These are phyloP conservation scores for Andrena dorsata DNA, from an alignment of 2,888 invertebrate species.

Conservation along the genomic window DNA sequence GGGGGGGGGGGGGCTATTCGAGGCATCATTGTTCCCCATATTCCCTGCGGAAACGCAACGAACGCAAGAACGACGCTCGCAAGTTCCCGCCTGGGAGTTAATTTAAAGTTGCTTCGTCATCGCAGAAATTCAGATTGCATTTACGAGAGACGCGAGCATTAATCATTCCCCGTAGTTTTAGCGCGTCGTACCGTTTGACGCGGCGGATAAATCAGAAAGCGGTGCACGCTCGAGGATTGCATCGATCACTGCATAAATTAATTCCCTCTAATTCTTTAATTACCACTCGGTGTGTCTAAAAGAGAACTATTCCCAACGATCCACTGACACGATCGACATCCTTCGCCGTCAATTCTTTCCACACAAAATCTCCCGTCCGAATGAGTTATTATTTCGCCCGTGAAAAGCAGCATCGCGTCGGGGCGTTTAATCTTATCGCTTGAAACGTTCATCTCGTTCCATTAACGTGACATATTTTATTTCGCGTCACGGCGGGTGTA, in stretches of 20 bases:
- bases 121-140: conserved; percentile 40
- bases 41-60: not conserved
- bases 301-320: not conserved
- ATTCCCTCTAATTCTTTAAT: not conserved
- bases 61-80: conserved; percentile 20
- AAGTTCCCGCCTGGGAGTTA: conserved; percentile 18
- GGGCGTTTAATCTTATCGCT: not conserved
- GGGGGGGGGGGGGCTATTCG: not conserved
- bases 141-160: conserved; percentile 33
- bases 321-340: too few relatives aligned
- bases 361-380: too few relatives aligned
- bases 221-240: not conserved
- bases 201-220: conserved; percentile 1
- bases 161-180: conserved; percentile 38
- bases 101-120: conserved; percentile 37
- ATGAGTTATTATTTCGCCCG: not conserved
- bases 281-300: not conserved
- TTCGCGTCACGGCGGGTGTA: not conserved
- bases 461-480: conserved; percentile 13
- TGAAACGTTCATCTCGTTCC: not conserved
- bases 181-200: not conserved
- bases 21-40: conserved; percentile 11
- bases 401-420: not conserved
- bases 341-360: too few relatives aligned
- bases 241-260: not conserved